Percentiles rank a stretch among this genome's conserved stretches.
Conservation (phyloP, 1,140 invertebrate genomes). For the Neodiprion virginianus region DNA sequence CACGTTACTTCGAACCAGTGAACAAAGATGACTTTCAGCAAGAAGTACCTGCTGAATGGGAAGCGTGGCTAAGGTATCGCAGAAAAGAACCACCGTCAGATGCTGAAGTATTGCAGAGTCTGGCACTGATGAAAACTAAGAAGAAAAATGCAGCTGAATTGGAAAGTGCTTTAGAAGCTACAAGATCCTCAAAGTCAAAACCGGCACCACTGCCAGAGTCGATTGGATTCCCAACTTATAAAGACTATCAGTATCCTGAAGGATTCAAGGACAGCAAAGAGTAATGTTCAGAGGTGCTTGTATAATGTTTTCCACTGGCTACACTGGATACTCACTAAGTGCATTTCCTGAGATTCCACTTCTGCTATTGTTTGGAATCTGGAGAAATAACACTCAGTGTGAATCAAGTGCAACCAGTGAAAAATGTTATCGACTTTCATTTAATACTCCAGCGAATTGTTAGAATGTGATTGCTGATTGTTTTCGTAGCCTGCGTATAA, state of each 20-base stretch:
- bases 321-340: too few relatives aligned
- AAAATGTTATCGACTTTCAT: too few relatives aligned
- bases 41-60: slow-evolving; percentile 83
- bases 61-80: slow-evolving; percentile 79
- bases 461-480: too few relatives aligned
- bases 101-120: slow-evolving; percentile 76
- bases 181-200: not conserved
- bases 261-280: not conserved
- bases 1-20: slow-evolving; percentile 75
- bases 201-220: not conserved
- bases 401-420: too few relatives aligned
- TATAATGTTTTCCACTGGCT: not conserved
- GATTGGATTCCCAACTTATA: not conserved
- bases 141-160: slow-evolving; percentile 77
- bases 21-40: slow-evolving; percentile 69
- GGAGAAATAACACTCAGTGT: too few relatives aligned
- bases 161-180: slow-evolving; percentile 47
- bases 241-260: not conserved
- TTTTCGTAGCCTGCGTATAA: too few relatives aligned
- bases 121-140: slow-evolving; percentile 73
- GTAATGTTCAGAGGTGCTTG: not conserved
- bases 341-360: not conserved
- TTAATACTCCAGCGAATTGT: too few relatives aligned
- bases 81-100: slow-evolving; percentile 71
- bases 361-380: not conserved